A percentile compares a stretch with the other conserved stretches of the same genome.
phyloP scores from a whole-genome alignment of 2,113 vertebrate species.

The Ceyx margarethae region DNA sequence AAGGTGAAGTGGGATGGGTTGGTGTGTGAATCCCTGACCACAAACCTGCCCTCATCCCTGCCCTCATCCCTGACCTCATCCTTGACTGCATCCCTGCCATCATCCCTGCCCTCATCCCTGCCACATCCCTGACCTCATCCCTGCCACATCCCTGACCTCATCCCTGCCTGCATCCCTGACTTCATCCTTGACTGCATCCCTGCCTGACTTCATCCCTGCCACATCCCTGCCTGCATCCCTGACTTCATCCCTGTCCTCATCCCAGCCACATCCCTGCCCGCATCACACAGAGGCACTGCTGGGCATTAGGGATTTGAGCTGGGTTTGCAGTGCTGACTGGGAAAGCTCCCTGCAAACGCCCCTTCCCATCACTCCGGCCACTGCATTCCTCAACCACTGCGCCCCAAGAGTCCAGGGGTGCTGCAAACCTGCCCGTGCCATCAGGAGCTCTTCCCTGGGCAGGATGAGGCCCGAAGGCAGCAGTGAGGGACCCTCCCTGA shows the following conservation, averaged over 20 bases:
- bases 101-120: not conserved
- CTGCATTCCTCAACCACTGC: not conserved
- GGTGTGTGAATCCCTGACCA: not conserved
- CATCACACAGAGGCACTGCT: too few species aligned
- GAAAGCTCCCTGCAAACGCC: too few species aligned
- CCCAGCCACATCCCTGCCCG: not conserved
- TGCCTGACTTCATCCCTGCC: too few species aligned
- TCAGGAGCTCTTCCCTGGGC: not conserved
- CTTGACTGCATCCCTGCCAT: too few species aligned
- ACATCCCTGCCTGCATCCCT: too few species aligned
- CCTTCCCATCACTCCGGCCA: accelerated
- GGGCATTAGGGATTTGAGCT: too few species aligned
- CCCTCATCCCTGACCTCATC: too few species aligned
- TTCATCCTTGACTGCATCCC: too few species aligned
- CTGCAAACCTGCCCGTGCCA: accelerated
- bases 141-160: not conserved
- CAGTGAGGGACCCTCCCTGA: not conserved
- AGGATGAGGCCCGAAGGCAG: not conserved
- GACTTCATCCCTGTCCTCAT: too few species aligned
- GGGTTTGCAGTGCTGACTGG: too few species aligned
- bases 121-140: too few species aligned
- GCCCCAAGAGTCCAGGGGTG: accelerated
- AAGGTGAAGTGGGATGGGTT: not conserved
- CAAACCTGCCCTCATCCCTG: too few species aligned
- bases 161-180: not conserved